Conservation (phyloP, 2,797 vertebrate genomes). For the Tauraco hartlaubi region DNA sequence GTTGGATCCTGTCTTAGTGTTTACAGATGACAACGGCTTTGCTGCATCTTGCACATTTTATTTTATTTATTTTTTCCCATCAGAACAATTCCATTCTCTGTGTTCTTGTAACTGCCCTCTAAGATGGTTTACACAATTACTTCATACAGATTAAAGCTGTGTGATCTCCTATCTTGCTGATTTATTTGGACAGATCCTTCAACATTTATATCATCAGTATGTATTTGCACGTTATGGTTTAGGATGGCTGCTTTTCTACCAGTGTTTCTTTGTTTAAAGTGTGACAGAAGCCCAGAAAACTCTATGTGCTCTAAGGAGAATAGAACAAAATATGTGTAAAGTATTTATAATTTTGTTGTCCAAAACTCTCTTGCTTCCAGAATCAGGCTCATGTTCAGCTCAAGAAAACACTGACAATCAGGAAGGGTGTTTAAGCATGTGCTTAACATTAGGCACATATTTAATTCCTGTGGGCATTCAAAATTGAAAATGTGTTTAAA, state of each 20-base stretch:
- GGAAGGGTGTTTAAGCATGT: not conserved
- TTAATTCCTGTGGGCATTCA: not conserved
- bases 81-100: not conserved
- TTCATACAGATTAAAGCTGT: not conserved
- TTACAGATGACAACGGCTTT: conserved; percentile 18
- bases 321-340: not conserved
- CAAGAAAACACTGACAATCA: not conserved
- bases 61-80: not conserved
- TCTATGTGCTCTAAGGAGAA: not conserved
- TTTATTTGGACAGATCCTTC: conserved; percentile 30
- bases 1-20: not conserved
- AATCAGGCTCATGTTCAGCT: not conserved
- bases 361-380: not conserved
- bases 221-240: not conserved
- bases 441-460: not conserved
- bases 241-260: not conserved
- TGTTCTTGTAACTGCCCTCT: not conserved
- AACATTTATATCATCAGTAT: not conserved
- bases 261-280: not conserved
- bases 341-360: not conserved
- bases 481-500: not conserved
- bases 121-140: not conserved
- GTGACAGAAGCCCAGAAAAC: not conserved
- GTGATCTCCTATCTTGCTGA: not conserved
- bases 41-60: not conserved